phyloP scores from a whole-genome alignment of 2,797 vertebrate species.

The Antrozous pallidus region DNA sequence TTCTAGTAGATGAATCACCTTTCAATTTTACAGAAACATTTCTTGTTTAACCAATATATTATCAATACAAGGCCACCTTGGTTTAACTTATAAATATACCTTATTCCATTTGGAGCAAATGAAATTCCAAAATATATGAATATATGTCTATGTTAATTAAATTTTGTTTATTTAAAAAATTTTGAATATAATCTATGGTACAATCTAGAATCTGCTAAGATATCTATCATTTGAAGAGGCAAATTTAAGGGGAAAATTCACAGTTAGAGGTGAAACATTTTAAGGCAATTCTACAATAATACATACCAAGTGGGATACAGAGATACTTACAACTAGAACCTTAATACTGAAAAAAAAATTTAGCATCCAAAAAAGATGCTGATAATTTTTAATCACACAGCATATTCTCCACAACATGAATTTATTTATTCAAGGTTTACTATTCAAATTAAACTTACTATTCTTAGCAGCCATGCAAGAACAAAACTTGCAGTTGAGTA shows the following conservation, averaged over 20 bases:
- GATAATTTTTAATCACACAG: constrained; percentile 45
- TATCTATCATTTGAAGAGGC: neutral
- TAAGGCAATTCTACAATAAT: neutral
- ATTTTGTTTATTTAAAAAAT: neutral
- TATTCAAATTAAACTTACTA: constrained; percentile 87
- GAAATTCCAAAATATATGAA: neutral
- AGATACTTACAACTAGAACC: neutral
- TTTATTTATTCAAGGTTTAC: constrained; percentile 43
- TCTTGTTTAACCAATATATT: constrained; percentile 79
- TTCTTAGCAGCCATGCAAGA: constrained; percentile 94
- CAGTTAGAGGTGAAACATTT: constrained; percentile 1
- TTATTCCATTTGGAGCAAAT: constrained; percentile 2
- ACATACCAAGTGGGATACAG: neutral
- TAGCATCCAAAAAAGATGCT: neutral
- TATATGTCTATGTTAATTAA: constrained; percentile 38
- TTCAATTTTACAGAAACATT: constrained; percentile 82
- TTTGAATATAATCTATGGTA: constrained; percentile 58
- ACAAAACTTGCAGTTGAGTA: constrained; percentile 98
- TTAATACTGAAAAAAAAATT: neutral
- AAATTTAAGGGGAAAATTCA: constrained; percentile 43
- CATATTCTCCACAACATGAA: neutral
- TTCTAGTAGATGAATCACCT: constrained; percentile 83
- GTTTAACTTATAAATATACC: constrained; percentile 45
- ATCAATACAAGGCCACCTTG: constrained; percentile 74
- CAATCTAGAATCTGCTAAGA: neutral